Conservation (phyloP, 2,797 vertebrate species). For the Spondyliosoma cantharus region DNA sequence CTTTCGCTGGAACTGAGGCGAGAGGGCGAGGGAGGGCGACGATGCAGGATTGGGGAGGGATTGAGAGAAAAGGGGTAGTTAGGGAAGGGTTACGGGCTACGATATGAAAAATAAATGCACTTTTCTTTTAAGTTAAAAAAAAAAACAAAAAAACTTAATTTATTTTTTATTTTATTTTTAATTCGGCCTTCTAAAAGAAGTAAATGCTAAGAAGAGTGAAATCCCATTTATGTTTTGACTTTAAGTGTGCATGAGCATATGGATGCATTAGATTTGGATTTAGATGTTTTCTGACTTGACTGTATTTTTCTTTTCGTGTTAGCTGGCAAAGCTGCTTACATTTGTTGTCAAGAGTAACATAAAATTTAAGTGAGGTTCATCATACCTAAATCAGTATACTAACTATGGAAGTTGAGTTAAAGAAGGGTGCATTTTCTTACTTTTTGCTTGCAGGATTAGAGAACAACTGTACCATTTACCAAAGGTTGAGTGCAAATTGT, state of each 20-base stretch:
- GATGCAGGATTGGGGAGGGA: slow-evolving; percentile 62
- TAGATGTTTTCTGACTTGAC: slow-evolving; percentile 84
- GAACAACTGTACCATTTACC: slow-evolving; percentile 88
- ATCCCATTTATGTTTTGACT: slow-evolving; percentile 85
- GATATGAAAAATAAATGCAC: slow-evolving; percentile 95
- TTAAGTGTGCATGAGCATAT: slow-evolving; percentile 88
- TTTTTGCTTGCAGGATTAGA: slow-evolving; percentile 81
- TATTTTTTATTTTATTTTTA: slow-evolving; percentile 78
- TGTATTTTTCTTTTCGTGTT: slow-evolving; percentile 82
- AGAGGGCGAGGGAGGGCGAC: slow-evolving; percentile 75
- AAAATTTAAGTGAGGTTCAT: slow-evolving; percentile 82
- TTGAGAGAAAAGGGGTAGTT: slow-evolving; percentile 65
- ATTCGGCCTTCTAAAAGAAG: slow-evolving; percentile 82
- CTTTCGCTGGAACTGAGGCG: slow-evolving; percentile 99
- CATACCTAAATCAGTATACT: slow-evolving; percentile 81
- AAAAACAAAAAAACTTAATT: slow-evolving; percentile 74
- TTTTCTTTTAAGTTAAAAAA: slow-evolving; percentile 92
- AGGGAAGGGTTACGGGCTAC: slow-evolving; percentile 72
- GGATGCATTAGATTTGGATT: slow-evolving; percentile 87
- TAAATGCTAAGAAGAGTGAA: slow-evolving; percentile 80
- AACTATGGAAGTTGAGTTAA: slow-evolving; percentile 79
- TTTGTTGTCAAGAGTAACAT: slow-evolving; percentile 84
- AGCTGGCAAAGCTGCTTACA: slow-evolving; percentile 85
- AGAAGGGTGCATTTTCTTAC: slow-evolving; percentile 89
- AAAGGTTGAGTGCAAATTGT: slow-evolving; percentile 90